phyloP scores from a whole-genome alignment of 2,113 vertebrate species.

The Peromyscus maniculatus region DNA sequence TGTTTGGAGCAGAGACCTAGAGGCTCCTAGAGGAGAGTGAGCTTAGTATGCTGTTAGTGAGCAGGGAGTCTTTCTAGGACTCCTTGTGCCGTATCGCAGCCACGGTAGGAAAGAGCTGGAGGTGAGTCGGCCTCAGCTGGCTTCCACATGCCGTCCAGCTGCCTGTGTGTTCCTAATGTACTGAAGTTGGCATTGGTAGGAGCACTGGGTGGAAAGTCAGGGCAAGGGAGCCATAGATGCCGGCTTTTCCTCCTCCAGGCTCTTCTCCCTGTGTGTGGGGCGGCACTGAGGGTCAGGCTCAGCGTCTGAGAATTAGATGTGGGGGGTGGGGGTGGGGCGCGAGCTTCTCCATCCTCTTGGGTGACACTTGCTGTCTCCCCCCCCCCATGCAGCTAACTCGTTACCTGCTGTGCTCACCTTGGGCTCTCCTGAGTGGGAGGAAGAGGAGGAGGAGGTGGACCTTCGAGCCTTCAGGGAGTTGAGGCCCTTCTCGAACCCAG shows the following conservation, averaged over 20 bases:
- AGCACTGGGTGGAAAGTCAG: background rate
- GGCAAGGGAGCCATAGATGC: accelerated
- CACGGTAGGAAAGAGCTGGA: background rate
- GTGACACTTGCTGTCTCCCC: background rate
- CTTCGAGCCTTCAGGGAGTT: conserved; percentile 32
- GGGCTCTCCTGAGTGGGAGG: conserved; percentile 73
- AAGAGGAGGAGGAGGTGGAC: conserved; percentile 58
- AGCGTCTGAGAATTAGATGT: accelerated
- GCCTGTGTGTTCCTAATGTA: background rate
- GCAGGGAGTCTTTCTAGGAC: background rate
- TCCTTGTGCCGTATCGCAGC: background rate
- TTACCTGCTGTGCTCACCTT: conserved; percentile 68
- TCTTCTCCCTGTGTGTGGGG: background rate
- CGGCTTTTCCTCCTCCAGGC: background rate
- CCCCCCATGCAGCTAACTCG: conserved; percentile 73
- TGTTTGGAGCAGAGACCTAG: background rate
- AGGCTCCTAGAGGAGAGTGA: background rate
- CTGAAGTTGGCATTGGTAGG: background rate
- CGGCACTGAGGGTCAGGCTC: background rate
- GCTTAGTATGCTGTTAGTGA: background rate
- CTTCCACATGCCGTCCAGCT: background rate
- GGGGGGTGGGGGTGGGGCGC: background rate
- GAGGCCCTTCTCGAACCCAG: conserved; percentile 80
- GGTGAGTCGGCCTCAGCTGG: accelerated
- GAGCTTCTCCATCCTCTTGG: background rate